Percentiles rank a stretch among this genome's conserved stretches.
Conservation (phyloP, 2,797 vertebrate species). For the Ceryle rudis region DNA sequence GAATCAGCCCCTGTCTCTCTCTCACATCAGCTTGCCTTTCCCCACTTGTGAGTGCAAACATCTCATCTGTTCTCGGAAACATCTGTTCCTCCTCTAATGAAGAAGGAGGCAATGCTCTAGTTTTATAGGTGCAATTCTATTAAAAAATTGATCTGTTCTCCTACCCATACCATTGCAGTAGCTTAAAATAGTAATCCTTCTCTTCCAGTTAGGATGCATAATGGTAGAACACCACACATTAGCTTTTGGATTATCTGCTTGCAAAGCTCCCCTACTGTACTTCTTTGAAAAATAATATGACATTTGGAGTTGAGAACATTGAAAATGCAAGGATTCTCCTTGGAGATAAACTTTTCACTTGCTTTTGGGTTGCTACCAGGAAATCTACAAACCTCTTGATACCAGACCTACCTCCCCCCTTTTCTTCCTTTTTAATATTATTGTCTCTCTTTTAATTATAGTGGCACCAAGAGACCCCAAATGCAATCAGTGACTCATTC, state of each 20-base stretch:
- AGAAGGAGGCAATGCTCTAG: background rate
- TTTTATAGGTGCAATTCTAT: background rate
- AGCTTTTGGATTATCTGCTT: background rate
- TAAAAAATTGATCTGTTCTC: background rate
- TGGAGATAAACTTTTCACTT: constrained; percentile 8
- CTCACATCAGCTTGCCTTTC: background rate
- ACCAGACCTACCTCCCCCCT: constrained; percentile 38
- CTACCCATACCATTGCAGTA: background rate
- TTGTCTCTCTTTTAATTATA: constrained; percentile 70
- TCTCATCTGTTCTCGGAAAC: background rate
- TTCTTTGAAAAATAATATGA: background rate
- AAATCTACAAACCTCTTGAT: constrained; percentile 36
- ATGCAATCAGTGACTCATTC: constrained; percentile 66
- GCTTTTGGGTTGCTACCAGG: constrained; percentile 25
- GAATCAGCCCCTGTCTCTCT: background rate
- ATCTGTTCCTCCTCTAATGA: background rate
- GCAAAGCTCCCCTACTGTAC: background rate
- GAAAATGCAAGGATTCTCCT: constrained; percentile 22
- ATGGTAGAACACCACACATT: background rate
- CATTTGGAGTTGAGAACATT: constrained; percentile 24
- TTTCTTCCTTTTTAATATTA: constrained; percentile 61
- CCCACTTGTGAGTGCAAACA: background rate
- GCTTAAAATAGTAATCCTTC: background rate
- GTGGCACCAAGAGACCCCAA: constrained; percentile 62
- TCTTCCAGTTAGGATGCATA: background rate